These are phyloP conservation scores for Coleophora deauratella DNA, from an alignment of 2,888 invertebrate genomes.

Conservation along the genomic window DNA sequence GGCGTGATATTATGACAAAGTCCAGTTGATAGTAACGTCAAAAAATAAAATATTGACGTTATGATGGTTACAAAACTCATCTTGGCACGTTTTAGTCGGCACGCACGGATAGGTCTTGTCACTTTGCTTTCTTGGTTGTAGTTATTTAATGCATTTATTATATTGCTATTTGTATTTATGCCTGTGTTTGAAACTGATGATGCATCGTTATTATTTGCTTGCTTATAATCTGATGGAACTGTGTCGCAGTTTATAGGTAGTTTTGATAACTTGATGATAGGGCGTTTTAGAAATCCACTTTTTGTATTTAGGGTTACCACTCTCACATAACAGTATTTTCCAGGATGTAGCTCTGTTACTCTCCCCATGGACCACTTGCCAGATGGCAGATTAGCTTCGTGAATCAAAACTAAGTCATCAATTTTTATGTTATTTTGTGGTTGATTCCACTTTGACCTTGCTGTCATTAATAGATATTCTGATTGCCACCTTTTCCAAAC, in stretches of 20 bases:
- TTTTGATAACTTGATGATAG: conserved; percentile 6
- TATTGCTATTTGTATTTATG: conserved; percentile 2
- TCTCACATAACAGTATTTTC: conserved; percentile 9
- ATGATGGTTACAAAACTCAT: background rate
- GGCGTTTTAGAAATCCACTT: conserved; percentile 8
- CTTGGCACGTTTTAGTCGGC: too few species aligned
- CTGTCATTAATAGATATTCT: conserved; percentile 9
- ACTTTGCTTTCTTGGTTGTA: conserved; percentile 1
- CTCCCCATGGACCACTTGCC: conserved; percentile 14
- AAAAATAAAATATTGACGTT: background rate
- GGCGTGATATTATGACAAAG: too few species aligned
- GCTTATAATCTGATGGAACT: background rate
- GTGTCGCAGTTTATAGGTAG: conserved; percentile 2
- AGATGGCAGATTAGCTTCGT: conserved; percentile 13
- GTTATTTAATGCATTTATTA: conserved; percentile 1
- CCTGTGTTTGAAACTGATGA: too few species aligned
- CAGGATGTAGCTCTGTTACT: conserved; percentile 10
- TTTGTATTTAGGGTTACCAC: conserved; percentile 13
- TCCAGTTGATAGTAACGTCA: too few species aligned
- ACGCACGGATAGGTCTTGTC: too few species aligned
- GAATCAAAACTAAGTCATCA: conserved; percentile 13
- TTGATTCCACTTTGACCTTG: conserved; percentile 8
- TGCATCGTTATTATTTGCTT: too few species aligned
- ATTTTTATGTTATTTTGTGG: conserved; percentile 4
- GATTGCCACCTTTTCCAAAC: conserved; percentile 11